Base-by-base conservation (phyloP, 92 coral and sea anemone species). In the Galaxea fascicularis region DNA sequence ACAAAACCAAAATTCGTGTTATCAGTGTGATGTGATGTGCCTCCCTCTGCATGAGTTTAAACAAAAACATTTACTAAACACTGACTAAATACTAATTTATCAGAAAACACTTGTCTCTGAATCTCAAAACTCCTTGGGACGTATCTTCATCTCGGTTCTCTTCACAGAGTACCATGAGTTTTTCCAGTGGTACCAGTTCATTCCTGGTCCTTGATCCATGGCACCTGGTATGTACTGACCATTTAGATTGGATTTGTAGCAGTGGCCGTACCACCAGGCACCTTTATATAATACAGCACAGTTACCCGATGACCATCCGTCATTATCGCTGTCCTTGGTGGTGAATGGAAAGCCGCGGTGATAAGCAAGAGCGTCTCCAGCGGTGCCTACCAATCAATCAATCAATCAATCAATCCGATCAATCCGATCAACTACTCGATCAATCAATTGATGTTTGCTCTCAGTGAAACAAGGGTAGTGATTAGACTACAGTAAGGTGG, bases 141-240 rank as follows among this genome's bases (percentile, higher is more conserved):
- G 71, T 65, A 65, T 65, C 46, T 65, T 65, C 71, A 65, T 65
- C n/a, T 65, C 71, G 46, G 71, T 7, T 16, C 71, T 15, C n/a
- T 29, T 65, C 45, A 65, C 71, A 65, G 71, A 65, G 4, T 10
- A 10, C 71, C 71, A 65, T 8, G 71, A 28, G 16, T 65, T 65
- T 30, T 65, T 28, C 46, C 71, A 65, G 46, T 28, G 15, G 71
- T 65, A 65, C 71, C 71, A 65, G 71, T 3, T 1, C 71, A 65
- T 29, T 65, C 71, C 71, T 28, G n/a, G 45, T 0, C 25, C 27
- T 16, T 65, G 28, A 13, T 29, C 17, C 3, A 65, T 28, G 39
- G 14, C 21, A 26, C 71, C 71, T 12, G 71, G 71, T 0, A 29
- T 28, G 71, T 65, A 65, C 46, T 4, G 46, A 4, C 71, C 71